Evolutionary conservation across 2,113 vertebrate species (phyloP).

Genomic region (Paradoxurus hermaphroditus): DNA sequence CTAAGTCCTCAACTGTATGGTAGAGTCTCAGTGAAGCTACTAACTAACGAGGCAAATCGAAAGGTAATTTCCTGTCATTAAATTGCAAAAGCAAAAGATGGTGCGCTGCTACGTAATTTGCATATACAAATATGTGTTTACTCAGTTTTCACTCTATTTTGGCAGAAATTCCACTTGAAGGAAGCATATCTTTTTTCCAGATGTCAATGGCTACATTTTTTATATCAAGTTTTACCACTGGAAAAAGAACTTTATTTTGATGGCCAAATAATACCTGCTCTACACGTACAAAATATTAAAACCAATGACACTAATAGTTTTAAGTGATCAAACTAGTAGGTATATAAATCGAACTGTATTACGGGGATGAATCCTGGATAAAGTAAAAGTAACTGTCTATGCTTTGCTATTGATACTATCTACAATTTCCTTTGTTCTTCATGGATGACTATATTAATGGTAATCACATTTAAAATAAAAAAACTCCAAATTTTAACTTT

Average conservation of each 20-base stretch:
- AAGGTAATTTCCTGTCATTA: not conserved
- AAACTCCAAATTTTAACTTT: not conserved
- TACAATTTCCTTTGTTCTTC: not conserved
- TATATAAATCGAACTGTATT: not conserved
- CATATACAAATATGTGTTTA: constrained; percentile 32
- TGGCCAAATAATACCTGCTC: not conserved
- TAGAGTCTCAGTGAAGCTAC: not conserved
- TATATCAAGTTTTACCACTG: constrained; percentile 35
- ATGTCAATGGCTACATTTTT: not conserved
- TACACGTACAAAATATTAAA: constrained; percentile 5
- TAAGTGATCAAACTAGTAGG: constrained; percentile 40
- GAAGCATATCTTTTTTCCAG: not conserved
- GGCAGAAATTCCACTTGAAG: constrained; percentile 1
- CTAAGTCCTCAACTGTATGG: not conserved
- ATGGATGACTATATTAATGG: not conserved
- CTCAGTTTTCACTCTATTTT: constrained; percentile 38
- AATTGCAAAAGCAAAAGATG: constrained; percentile 12
- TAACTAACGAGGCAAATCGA: not conserved
- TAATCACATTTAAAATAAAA: not conserved
- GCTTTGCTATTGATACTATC: not conserved
- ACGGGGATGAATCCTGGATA: not conserved
- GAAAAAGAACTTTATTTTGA: constrained; percentile 40
- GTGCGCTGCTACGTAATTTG: constrained; percentile 33
- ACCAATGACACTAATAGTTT: not conserved
- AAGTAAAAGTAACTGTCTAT: not conserved